phyloP scores from a whole-genome alignment of 1,140 invertebrate genomes.

The Cydia amplana region DNA sequence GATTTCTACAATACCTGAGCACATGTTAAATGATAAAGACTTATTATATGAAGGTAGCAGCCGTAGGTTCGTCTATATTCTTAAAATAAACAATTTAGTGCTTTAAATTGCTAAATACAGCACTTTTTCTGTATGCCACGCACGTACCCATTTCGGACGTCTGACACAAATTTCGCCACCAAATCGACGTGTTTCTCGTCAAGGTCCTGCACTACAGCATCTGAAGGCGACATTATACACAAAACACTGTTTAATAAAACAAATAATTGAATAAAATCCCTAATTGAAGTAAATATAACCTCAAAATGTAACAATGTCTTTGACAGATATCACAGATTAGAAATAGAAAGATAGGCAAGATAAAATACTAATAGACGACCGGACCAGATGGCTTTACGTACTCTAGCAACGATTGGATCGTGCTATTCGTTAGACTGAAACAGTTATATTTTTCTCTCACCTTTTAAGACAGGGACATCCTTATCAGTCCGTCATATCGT shows the following conservation, averaged over 20 bases:
- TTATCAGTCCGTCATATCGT: too few relatives aligned
- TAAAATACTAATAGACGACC: too few relatives aligned
- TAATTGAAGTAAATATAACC: background rate
- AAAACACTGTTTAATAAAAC: background rate
- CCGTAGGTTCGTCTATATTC: background rate
- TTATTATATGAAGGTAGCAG: background rate
- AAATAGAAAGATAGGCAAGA: too few relatives aligned
- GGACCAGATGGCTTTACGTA: too few relatives aligned
- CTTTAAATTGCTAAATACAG: background rate
- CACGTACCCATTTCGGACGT: constrained; percentile 53
- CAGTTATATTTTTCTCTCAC: too few relatives aligned
- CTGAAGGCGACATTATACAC: constrained; percentile 47
- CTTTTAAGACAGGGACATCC: too few relatives aligned
- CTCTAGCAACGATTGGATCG: too few relatives aligned
- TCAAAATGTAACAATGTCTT: background rate
- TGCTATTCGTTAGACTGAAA: too few relatives aligned
- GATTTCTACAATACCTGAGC: background rate
- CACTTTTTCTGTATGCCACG: background rate
- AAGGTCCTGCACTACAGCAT: constrained; percentile 50
- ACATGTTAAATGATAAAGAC: background rate
- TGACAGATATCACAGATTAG: too few relatives aligned
- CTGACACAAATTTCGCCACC: constrained; percentile 60
- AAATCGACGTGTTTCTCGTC: constrained; percentile 56
- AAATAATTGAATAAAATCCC: background rate
- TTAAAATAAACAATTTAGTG: background rate